Conservation (phyloP, 2,113 vertebrate species). For the Megaceryle maxima region DNA sequence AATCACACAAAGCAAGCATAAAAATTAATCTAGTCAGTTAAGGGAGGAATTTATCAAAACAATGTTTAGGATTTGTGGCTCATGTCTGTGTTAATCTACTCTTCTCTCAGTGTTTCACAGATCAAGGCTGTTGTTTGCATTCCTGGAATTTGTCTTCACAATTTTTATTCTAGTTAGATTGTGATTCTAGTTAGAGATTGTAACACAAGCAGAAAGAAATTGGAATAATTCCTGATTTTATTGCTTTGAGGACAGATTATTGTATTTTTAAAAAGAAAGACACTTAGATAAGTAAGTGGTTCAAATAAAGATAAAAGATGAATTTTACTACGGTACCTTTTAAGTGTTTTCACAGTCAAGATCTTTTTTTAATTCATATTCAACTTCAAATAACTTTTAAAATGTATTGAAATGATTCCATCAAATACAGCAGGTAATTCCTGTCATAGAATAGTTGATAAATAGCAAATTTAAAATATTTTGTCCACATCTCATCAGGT, state of each 20-base stretch:
- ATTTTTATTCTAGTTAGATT: neutral
- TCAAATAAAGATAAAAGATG: neutral
- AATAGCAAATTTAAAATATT: neutral
- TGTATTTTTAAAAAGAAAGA: neutral
- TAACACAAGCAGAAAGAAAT: neutral
- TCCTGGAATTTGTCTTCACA: neutral
- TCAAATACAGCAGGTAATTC: neutral
- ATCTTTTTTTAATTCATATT: neutral
- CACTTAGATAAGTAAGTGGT: neutral
- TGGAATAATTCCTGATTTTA: neutral
- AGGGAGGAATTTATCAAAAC: neutral
- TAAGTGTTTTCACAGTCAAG: neutral
- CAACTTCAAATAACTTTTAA: neutral
- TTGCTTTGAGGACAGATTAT: neutral
- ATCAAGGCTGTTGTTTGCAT: neutral
- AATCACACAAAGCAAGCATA: neutral
- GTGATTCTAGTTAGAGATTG: neutral
- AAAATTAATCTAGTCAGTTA: neutral
- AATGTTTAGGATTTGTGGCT: neutral
- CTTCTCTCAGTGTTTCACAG: neutral
- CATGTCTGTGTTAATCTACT: neutral
- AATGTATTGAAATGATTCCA: rapidly evolving
- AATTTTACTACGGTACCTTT: neutral
- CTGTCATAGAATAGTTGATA: neutral
- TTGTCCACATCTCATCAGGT: neutral